Conservation (phyloP, 2,888 invertebrate genomes). For the Leucoma salicis region DNA sequence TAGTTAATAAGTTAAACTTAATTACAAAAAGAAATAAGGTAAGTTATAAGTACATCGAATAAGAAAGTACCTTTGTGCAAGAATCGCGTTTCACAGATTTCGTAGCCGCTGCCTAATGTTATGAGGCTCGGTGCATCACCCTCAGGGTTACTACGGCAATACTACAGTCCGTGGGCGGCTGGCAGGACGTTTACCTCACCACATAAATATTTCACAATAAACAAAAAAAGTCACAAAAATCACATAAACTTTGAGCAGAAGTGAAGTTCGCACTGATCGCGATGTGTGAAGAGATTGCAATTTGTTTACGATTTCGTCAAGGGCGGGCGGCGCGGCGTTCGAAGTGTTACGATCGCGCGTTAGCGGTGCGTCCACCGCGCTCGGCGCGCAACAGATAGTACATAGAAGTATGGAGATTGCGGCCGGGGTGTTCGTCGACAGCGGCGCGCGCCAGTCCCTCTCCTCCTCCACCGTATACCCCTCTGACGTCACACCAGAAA, state of each 20-base stretch:
- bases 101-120: constrained; percentile 19
- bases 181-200: constrained; percentile 61
- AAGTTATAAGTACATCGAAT: too few relatives aligned
- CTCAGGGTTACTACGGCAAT: constrained; percentile 56
- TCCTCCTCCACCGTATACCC: constrained; percentile 34
- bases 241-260: constrained; percentile 31
- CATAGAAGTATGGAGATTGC: constrained; percentile 49
- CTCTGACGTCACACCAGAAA: constrained; percentile 73
- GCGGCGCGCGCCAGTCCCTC: constrained; percentile 57
- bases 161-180: constrained; percentile 68
- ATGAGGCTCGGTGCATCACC: constrained; percentile 52
- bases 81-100: constrained; percentile 11
- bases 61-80: constrained; percentile 22
- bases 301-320: constrained; percentile 63
- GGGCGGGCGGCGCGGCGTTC: constrained; percentile 42
- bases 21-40: too few relatives aligned
- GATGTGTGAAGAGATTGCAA: constrained; percentile 45
- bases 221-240: constrained; percentile 45
- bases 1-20: too few relatives aligned
- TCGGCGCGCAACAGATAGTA: constrained; percentile 73
- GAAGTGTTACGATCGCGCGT: constrained; percentile 38
- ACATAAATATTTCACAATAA: constrained; percentile 48
- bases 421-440: constrained; percentile 15
- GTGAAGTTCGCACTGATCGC: constrained; percentile 32
- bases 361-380: constrained; percentile 63